Percentiles rank a stretch among this genome's conserved stretches.
phyloP scores from a whole-genome alignment of 2,113 vertebrate genomes.

The Passer domesticus region DNA sequence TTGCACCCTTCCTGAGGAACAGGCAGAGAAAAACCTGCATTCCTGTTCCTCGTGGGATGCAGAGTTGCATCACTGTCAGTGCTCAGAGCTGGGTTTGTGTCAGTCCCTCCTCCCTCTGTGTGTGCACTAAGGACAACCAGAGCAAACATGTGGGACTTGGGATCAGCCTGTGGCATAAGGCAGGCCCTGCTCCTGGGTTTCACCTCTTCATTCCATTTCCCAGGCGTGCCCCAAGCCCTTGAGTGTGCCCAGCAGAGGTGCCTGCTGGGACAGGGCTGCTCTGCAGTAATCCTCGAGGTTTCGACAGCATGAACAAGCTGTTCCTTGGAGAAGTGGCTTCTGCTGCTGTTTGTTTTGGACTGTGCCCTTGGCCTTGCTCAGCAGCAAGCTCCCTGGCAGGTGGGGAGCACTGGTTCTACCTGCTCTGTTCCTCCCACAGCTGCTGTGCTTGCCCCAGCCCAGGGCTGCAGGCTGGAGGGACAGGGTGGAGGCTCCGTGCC shows the following conservation, averaged over 20 bases:
- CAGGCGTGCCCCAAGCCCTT: not conserved
- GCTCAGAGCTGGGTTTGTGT: not conserved
- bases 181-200: not conserved
- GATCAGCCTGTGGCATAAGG: not conserved
- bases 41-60: accelerated
- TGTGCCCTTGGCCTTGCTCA: not conserved
- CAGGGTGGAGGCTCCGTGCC: not conserved
- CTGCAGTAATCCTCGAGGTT: not conserved
- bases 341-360: not conserved
- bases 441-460: not conserved
- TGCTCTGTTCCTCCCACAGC: not conserved
- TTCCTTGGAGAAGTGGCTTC: not conserved
- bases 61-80: accelerated
- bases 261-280: not conserved
- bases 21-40: not conserved
- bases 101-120: not conserved
- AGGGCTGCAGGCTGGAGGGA: not conserved
- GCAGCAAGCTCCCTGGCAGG: not conserved
- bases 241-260: not conserved
- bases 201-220: not conserved
- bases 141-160: accelerated
- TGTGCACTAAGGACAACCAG: accelerated
- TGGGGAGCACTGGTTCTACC: not conserved
- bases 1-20: not conserved
- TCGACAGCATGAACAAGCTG: not conserved